Conservation (phyloP, 2,888 invertebrate genomes). For the Andrena praecox region DNA sequence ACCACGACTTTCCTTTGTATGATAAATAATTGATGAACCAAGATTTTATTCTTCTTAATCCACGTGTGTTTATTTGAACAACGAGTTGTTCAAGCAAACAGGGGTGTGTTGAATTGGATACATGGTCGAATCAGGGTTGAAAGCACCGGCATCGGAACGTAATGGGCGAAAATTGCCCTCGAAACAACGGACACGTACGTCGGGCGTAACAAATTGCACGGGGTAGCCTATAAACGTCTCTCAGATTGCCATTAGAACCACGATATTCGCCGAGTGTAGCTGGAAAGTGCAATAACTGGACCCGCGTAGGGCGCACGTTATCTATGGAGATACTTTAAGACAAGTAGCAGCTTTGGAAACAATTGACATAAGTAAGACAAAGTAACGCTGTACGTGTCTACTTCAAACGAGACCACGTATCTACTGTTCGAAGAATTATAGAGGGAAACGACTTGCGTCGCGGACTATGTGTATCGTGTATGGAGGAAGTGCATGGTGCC, state of each 20-base stretch:
- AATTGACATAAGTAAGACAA: slow-evolving; percentile 47
- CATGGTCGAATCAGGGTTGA: neutral
- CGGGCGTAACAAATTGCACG: slow-evolving; percentile 6
- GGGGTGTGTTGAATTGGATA: neutral
- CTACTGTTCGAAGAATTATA: neutral
- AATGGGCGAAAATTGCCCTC: neutral
- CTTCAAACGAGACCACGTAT: neutral
- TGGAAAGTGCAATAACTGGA: slow-evolving; percentile 44
- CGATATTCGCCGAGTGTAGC: slow-evolving; percentile 23
- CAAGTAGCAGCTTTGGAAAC: slow-evolving; percentile 33
- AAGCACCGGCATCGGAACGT: neutral
- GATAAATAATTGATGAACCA: no score
- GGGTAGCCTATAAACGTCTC: slow-evolving; percentile 21
- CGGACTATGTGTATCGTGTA: neutral
- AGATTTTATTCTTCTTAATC: no score
- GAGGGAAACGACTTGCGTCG: neutral
- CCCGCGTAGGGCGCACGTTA: slow-evolving; percentile 11
- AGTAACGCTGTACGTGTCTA: slow-evolving; percentile 3
- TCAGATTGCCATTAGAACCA: slow-evolving; percentile 13
- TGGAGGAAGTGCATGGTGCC: no score
- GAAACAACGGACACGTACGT: slow-evolving; percentile 3
- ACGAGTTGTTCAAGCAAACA: no score
- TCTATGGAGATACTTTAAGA: slow-evolving; percentile 21
- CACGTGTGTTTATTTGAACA: no score
- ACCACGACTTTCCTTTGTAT: no score